These are phyloP conservation scores for Diplogasteroides magnus DNA, from an alignment of 1,140 invertebrate species.

Conservation along the genomic window DNA sequence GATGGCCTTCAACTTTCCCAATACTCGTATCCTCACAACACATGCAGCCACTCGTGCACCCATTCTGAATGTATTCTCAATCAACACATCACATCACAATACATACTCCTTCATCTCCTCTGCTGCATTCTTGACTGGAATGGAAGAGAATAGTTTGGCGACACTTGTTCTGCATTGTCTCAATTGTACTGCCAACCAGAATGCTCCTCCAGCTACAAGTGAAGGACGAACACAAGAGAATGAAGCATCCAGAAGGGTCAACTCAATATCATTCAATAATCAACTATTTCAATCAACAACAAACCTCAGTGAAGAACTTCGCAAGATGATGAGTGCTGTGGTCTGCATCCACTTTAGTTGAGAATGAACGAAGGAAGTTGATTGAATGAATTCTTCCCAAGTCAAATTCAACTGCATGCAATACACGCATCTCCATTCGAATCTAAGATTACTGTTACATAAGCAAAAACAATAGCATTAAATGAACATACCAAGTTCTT, in stretches of 20 bases:
- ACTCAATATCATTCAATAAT: background rate
- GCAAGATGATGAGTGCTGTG: background rate
- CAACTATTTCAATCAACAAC: background rate
- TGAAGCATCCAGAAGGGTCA: background rate
- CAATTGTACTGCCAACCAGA: background rate
- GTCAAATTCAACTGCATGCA: constrained; percentile 4
- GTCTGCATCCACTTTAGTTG: background rate
- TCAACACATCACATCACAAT: too few species aligned
- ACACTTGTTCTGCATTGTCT: too few species aligned
- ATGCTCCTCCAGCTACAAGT: background rate
- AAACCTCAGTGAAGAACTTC: constrained; percentile 11
- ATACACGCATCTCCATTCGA: constrained; percentile 16
- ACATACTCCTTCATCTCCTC: background rate
- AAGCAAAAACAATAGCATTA: background rate
- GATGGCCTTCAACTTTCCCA: background rate
- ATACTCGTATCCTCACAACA: background rate
- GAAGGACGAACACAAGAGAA: background rate
- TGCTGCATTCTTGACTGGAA: too few species aligned
- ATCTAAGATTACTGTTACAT: background rate
- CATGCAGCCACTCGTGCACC: background rate
- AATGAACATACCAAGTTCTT: constrained; percentile 11
- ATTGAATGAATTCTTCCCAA: constrained; percentile 7
- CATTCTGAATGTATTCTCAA: background rate
- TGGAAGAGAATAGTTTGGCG: too few species aligned
- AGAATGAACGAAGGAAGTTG: constrained; percentile 8